phyloP scores from a whole-genome alignment of 2,797 vertebrate genomes.

The Hipposideros larvatus region DNA sequence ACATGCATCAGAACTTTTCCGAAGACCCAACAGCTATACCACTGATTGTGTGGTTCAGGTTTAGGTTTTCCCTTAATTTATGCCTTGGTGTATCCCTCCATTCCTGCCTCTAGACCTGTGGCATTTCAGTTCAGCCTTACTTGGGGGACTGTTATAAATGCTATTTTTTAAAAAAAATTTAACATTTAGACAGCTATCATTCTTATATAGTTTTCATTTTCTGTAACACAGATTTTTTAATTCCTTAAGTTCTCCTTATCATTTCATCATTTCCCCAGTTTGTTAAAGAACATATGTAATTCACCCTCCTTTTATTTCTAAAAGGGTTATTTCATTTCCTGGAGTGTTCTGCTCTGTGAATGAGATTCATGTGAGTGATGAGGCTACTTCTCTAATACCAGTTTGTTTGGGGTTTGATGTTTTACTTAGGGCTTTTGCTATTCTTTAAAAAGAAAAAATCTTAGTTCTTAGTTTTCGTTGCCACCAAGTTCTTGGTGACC shows the following conservation, averaged over 20 bases:
- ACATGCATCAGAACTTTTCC: no score
- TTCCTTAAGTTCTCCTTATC: background rate
- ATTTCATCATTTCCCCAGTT: background rate
- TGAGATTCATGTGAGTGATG: background rate
- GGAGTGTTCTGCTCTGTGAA: background rate
- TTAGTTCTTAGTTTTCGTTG: background rate
- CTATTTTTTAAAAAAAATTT: background rate
- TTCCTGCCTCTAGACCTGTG: background rate
- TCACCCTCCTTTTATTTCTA: background rate
- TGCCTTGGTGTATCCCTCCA: background rate
- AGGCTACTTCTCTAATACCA: background rate
- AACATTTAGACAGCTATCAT: background rate
- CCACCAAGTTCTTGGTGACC: background rate
- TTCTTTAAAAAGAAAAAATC: background rate
- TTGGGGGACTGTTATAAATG: background rate
- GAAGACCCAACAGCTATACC: background rate
- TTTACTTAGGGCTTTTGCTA: background rate
- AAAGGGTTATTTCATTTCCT: background rate
- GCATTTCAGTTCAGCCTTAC: background rate
- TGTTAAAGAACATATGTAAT: background rate
- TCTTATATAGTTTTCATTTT: background rate
- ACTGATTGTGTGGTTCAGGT: background rate
- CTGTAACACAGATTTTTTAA: background rate
- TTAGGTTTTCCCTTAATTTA: background rate
- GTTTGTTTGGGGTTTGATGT: background rate